These are phyloP conservation scores for Pseudonaja textilis DNA, from an alignment of 2,113 vertebrate genomes.

Conservation along the genomic window DNA sequence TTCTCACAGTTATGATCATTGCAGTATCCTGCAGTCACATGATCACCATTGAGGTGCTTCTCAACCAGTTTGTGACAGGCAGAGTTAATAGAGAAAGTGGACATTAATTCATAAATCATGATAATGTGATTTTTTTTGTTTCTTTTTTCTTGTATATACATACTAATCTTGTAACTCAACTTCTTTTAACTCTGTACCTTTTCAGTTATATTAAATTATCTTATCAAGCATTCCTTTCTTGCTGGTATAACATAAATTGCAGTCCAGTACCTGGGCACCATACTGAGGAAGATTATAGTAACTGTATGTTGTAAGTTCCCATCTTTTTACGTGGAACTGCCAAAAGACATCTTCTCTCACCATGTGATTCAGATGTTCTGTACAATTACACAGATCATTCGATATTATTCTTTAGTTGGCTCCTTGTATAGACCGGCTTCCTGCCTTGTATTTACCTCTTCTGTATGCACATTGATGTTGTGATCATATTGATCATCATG, in stretches of 20 bases:
- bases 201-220: background rate
- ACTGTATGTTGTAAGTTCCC: background rate
- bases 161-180: background rate
- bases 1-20: background rate
- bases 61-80: background rate
- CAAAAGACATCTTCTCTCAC: background rate
- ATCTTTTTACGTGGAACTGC: background rate
- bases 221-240: background rate
- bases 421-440: background rate
- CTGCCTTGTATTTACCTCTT: background rate
- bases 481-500: background rate
- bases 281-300: background rate
- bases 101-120: background rate
- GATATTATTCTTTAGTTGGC: background rate
- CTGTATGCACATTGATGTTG: background rate
- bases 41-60: background rate
- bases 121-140: background rate
- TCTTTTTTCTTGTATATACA: background rate
- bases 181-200: background rate
- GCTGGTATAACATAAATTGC: background rate
- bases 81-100: background rate
- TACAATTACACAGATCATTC: background rate
- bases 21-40: background rate
- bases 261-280: background rate
- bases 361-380: background rate